Base-by-base conservation (phyloP, 1,140 invertebrate genomes). In the Drosophila ercepeae region DNA sequence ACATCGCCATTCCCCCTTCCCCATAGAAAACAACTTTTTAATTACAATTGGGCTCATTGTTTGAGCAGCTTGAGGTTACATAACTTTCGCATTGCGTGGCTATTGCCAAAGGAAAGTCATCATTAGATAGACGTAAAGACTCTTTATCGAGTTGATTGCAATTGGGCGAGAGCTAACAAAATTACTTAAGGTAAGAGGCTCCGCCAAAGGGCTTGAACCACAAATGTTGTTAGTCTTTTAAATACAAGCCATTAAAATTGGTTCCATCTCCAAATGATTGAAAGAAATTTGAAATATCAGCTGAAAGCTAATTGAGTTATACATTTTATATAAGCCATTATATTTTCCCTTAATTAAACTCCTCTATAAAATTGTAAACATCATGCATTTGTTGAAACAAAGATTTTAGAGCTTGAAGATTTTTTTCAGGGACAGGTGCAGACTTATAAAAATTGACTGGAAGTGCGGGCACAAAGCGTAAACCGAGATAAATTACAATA, bases 401-500 rank as follows among this genome's bases (percentile, higher is more conserved):
- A 42, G 16, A 18, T 42, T 19, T 39, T 39, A 18, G 6, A 7
- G n/a, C 13, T n/a, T 60, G 27, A 42, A 13, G 8, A 44, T 16
- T 41, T 48, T 5, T 14, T 25, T 64, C 19, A 44, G 13, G 63
- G 63, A 21, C 49, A 72, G 45, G 27, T 63, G 32, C 3, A 46
- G 57, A 41, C 39, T 29, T 45, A 55, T 41, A 41, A 84, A 77
- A 84, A 84, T 84, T 48, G 50, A 14, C 27, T 46, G 36, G 81
- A 84, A 86, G 75, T 75, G 71, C 79, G 59, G 50, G 42, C 75
- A 84, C 61, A 79, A 86, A 84, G 79, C 79, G 67, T 75, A 84
- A 75, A 51, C 79, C 78, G 75, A 78, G 79, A 84, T 83, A 84
- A 78, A 75, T 83, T 83, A 83, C 78, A 83, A 83, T 74, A 83